A percentile compares a stretch with the other conserved stretches of the same genome.
phyloP scores from a whole-genome alignment of 92 coral and sea anemone genomes.

The Parazoanthus atlanticus region DNA sequence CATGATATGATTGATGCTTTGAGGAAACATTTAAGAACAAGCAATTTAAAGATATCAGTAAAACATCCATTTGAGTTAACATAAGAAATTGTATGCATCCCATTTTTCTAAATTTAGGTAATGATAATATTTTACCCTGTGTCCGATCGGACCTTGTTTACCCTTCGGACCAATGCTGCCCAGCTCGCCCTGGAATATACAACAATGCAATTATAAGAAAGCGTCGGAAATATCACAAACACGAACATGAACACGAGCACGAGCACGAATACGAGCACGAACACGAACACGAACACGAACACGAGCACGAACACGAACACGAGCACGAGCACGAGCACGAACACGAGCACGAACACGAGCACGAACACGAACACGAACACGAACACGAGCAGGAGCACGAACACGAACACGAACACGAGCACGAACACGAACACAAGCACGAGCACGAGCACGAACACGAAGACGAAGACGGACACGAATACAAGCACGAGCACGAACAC shows the following conservation, averaged over 20 bases:
- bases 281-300: too few species aligned
- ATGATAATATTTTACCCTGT: background rate
- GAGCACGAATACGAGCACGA: background rate
- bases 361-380: too few species aligned
- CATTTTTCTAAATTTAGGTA: background rate
- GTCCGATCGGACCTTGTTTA: constrained; percentile 16
- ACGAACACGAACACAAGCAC: too few species aligned
- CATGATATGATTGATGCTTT: too few species aligned
- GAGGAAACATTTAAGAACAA: too few species aligned
- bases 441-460: background rate
- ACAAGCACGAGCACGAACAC: too few species aligned
- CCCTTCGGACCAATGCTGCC: constrained; percentile 14
- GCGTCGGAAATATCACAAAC: background rate
- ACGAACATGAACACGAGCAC: too few species aligned
- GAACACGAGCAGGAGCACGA: too few species aligned
- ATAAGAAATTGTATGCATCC: background rate
- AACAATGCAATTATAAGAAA: background rate
- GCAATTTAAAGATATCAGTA: background rate
- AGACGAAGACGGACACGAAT: too few species aligned
- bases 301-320: too few species aligned
- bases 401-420: too few species aligned
- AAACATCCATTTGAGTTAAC: background rate
- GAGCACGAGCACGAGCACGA: too few species aligned
- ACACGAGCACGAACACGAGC: background rate
- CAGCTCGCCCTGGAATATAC: constrained; percentile 9